Base-by-base conservation (phyloP, 2,797 vertebrate genomes). In the Cyclopterus lumpus region DNA sequence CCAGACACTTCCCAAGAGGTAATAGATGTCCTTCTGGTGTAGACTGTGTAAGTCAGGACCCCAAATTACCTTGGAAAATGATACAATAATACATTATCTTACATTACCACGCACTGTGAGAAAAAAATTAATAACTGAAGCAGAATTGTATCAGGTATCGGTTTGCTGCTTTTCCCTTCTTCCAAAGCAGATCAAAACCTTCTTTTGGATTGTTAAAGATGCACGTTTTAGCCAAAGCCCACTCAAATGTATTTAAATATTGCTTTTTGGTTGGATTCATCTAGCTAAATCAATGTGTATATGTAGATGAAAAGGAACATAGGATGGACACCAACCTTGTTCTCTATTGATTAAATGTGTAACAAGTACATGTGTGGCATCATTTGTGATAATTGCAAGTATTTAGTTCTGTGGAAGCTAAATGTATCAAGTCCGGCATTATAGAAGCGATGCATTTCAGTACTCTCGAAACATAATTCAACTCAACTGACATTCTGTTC, bases 321-420 rank as follows among this genome's bases (percentile, higher is more conserved):
- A 18, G 28, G 26, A 30, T 30, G 26, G 28, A 32, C 24, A 32
- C 20, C 60, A 67, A 42, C 5, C 15, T 5, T 36, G 71, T 49
- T 55, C 36, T 70, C 4, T 11, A 38, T 42, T 48, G 18, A 61
- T 62, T 20, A 11, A 38, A 55, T 63, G 32, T 55, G 68, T 34
- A 67, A 54, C 22, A 48, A 26, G 63, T 55, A 53, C 15, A 57
- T 20, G 18, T 57, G 18, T 28, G 38, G 24, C 18, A 15, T 46
- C 36, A 55, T 70, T 18, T 7, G 20, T 18, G 22, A 49, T 70
- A 51, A 70, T n/a, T 36, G 49, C 22, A 48, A 53, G 59, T 38
- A 62, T 68, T 67, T 61, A 10, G 10, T 67, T 75, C 36, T 10
- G n/a, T 18, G 1, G 10, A 51, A 67, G 20, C 36, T 36, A 46